Base-by-base conservation (phyloP, 2,888 invertebrate species). In the Hoplodrina blanda region DNA sequence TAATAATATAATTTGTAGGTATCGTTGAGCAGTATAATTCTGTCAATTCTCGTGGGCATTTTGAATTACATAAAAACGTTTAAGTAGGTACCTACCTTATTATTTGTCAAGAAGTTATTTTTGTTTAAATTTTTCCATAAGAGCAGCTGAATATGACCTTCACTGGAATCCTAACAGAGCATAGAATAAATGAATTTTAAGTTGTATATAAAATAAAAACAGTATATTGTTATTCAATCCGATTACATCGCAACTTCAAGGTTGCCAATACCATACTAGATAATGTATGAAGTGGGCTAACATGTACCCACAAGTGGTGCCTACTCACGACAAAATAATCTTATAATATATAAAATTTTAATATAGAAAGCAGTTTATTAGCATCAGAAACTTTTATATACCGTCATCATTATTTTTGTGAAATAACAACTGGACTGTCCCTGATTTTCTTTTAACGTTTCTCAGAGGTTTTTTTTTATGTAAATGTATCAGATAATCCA, bases 141-240 rank as follows among this genome's bases (percentile, higher is more conserved):
- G 46, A 81, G 33, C 56, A 46, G 53, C 44, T 57, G 46, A 57
- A 70, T 79, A 66, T 67, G 64, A 74, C 84, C 77, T 84, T 83
- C 67, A 41, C 15, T 46, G 33, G 46, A 69, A 73, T 82, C 62
- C 62, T 69, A 72, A 73, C 59, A 71, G 49, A 70, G 56, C 53
- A 56, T 33, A 41, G 77, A 77, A 80, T 83, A 82, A 57, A 84
- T 83, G 73, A 77, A 84, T 84, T 71, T 69, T 64, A 80, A 83
- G 56, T 62, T 75, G 68, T 74, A 50, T 49, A 50, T 59, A 69
- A 70, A 76, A 71, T 77, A 79, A 66, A 69, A 80, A 76, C 65
- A 69, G 60, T 68, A n/a, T 68, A 78, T 84, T 77, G 69, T 75
- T 84, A 76, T 82, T 82, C 80, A 78, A 73, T 70, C 62, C 49